Evolutionary conservation across 1,140 invertebrate species (phyloP), one percentile per base, ranked within the genome.

Genomic region (Scaptomyza montana): DNA sequence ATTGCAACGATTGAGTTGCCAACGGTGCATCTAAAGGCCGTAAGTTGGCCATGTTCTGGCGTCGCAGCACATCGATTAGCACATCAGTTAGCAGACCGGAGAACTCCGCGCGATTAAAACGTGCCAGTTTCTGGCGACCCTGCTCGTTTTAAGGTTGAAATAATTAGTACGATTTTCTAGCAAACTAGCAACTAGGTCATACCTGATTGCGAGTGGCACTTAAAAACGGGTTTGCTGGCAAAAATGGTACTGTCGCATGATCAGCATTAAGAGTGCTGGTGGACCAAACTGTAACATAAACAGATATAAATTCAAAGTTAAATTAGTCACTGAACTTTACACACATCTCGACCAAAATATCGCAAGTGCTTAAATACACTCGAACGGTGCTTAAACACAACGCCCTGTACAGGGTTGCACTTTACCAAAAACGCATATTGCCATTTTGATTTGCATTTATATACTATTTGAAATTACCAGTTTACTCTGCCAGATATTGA

Each of bases 61-160:
- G 94, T 51, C 97, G 93, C 75, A 96, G 95, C 9, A 96, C 96
- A 93, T 99, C 98, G 39, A 95, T 95, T 13, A 99, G 93, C 74
- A 99, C 95, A 93, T 99, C 97, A 55, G 97, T 95, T 36, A 99
- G 94, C 45, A 99, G 93, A 12, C 96, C 95, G 43, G 96, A 95
- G 91, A 99, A 96, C 93, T 99, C 98, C 55, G 95, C 94, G 7
- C 95, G 94, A 77, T 96, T 97, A 76, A 99, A 97, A 70, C 98
- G 94, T 49, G 98, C 98, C 69, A 99, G 93, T 93, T 99, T 99
- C 93, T 99, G 98, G 59, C 98, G 94, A 66, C 98, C 97, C 91
- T 92, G 70, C 45, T 9, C 92, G 70, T 51, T 8, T 28, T 6
- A 59, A 33, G 45, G 12, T 21, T 12, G 39, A 61, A 61, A 13